phyloP scores from a whole-genome alignment of 2,888 invertebrate genomes.

The Melanotus villosus region DNA sequence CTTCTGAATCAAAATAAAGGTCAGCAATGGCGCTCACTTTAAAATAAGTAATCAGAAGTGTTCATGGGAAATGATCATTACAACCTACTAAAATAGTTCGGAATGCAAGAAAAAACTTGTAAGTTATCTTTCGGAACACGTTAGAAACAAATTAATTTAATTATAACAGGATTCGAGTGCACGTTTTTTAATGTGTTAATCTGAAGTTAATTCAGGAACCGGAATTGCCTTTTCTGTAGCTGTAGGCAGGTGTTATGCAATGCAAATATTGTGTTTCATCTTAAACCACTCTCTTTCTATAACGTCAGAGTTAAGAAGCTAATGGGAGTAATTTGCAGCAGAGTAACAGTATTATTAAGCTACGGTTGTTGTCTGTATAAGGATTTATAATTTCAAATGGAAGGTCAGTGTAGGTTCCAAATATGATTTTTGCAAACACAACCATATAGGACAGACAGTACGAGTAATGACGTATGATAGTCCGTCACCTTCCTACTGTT shows the following conservation, averaged over 20 bases:
- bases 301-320: not conserved
- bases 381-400: too few relatives aligned
- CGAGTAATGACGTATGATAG: too few relatives aligned
- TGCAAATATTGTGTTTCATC: not conserved
- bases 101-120: not conserved
- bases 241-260: not conserved
- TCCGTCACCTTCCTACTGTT: too few relatives aligned
- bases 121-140: not conserved
- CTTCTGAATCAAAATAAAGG: not conserved
- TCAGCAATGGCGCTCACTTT: not conserved
- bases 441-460: too few relatives aligned
- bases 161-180: not conserved
- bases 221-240: not conserved
- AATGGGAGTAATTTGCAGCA: not conserved
- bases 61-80: too few relatives aligned
- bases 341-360: not conserved
- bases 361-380: too few relatives aligned
- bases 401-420: too few relatives aligned
- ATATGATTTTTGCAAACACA: too few relatives aligned
- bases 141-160: not conserved
- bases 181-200: not conserved
- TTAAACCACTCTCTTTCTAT: not conserved
- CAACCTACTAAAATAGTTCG: too few relatives aligned
- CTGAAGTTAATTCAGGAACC: conserved; percentile 8
- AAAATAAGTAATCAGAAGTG: not conserved